Evolutionary conservation across 2,888 invertebrate species (phyloP).

Genomic region (Drosophila mercatorum): DNA sequence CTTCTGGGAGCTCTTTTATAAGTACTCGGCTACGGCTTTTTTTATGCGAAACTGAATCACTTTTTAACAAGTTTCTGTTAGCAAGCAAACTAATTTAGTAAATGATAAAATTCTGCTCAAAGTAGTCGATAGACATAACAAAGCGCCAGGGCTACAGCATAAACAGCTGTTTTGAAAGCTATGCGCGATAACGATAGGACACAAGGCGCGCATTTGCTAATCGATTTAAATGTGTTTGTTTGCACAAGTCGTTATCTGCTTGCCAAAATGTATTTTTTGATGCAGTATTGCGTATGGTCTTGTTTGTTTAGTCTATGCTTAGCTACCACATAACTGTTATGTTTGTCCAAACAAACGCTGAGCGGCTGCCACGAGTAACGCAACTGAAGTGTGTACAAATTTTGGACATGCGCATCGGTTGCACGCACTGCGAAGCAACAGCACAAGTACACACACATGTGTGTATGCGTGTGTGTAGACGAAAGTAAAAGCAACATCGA

Average conservation of each 20-base stretch:
- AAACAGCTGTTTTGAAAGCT: slow-evolving; percentile 11
- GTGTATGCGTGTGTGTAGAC: slow-evolving; percentile 1
- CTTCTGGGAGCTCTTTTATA: neutral
- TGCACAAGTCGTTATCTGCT: slow-evolving; percentile 26
- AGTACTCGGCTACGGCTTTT: neutral
- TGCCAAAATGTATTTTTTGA: slow-evolving; percentile 1
- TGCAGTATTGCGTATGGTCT: slow-evolving; percentile 9
- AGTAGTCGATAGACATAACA: slow-evolving; percentile 23
- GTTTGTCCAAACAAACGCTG: slow-evolving; percentile 33
- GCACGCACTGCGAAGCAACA: slow-evolving; percentile 68
- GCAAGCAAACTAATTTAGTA: neutral
- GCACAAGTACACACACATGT: slow-evolving; percentile 56
- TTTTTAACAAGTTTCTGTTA: neutral
- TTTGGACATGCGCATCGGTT: slow-evolving; percentile 67
- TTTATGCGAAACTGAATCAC: neutral
- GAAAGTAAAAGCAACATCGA: slow-evolving; percentile 56
- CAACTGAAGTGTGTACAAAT: slow-evolving; percentile 27
- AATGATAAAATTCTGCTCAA: slow-evolving; percentile 5
- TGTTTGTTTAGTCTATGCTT: slow-evolving; percentile 1
- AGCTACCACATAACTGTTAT: slow-evolving; percentile 7
- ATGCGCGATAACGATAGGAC: slow-evolving; percentile 9
- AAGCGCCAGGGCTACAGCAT: slow-evolving; percentile 28
- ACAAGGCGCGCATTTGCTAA: slow-evolving; percentile 19
- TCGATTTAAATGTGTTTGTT: slow-evolving; percentile 23
- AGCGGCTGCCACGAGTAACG: slow-evolving; percentile 50